These are phyloP conservation scores for Eudasyphora cyanicolor DNA, from an alignment of 2,888 invertebrate species.

Conservation along the genomic window DNA sequence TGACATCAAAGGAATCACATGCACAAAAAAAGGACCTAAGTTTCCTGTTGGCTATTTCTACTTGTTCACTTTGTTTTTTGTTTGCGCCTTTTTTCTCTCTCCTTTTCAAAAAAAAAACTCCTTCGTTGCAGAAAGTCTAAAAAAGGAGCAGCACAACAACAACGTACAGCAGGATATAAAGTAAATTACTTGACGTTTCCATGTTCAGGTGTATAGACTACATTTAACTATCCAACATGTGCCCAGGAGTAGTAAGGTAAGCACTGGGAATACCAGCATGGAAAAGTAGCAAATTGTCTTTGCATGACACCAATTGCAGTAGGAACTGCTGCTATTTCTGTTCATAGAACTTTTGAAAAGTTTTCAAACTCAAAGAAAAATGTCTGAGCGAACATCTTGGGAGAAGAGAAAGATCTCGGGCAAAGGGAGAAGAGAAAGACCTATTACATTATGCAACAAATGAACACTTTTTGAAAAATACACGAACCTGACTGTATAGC, in stretches of 20 bases:
- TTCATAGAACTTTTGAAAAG: too few relatives aligned
- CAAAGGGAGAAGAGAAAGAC: too few relatives aligned
- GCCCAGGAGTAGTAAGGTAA: background rate
- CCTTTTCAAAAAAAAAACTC: constrained; percentile 5
- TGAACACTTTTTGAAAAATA: too few relatives aligned
- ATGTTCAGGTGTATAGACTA: constrained; percentile 7
- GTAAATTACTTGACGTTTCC: constrained; percentile 43
- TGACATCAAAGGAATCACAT: constrained; percentile 33
- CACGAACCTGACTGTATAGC: too few relatives aligned
- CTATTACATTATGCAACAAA: too few relatives aligned
- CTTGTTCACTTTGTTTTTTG: constrained; percentile 4
- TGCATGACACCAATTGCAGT: background rate
- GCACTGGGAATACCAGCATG: background rate
- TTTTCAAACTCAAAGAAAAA: too few relatives aligned
- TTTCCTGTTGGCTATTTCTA: constrained; percentile 46
- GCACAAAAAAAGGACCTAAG: constrained; percentile 26
- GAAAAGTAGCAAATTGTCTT: background rate
- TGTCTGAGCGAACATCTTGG: too few relatives aligned
- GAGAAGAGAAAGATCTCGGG: too few relatives aligned
- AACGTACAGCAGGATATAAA: constrained; percentile 47
- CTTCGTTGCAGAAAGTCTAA: background rate
- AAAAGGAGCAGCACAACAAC: background rate
- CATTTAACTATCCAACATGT: background rate
- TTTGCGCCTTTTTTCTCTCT: background rate
- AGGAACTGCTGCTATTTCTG: background rate